Base-by-base conservation (phyloP, 2,888 invertebrate species). In the Pammene fasciana region DNA sequence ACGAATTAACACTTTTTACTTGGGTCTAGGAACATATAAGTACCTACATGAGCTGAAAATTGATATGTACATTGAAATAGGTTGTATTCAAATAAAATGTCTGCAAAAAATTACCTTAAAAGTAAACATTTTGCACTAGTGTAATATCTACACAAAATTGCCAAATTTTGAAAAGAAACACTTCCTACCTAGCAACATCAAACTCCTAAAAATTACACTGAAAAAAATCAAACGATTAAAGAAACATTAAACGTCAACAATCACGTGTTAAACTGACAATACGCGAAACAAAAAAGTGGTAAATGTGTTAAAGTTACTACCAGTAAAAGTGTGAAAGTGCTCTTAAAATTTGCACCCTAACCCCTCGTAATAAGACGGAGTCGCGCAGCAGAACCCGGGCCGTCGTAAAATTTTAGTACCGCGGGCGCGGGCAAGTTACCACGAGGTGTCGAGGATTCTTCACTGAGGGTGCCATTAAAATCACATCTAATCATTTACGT, bases 351-450 rank as follows among this genome's bases (percentile, higher is more conserved):
- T 65, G 14, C 45, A 46, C 68, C 36, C 52, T 68, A 59, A 8
- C 0, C 0, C 0, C 5, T 13, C 9, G 14, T 36, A 8, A n/a
- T 54, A 57, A 65, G 18, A 6, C 9, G 16, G 14, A 38, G 45
- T 36, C 34, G 46, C 60, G 13, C 45, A 57, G 18, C 45, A 16
- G 34, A 59, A 34, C 62, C 67, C 8, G n/a, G 55, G 13, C 56
- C 57, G 60, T 65, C 65, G 41, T 70, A 70, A 70, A 70, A 70
- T 70, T 70, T 70, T n/a, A 70, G 46, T 59, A 38, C 65, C 18
- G 57, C 55, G 55, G 55, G 36, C 45, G 67, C 36, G n/a, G 26
- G 26, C 50, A 48, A 68, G 64, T 64, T 45, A 60, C 36, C 64
- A 36, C 56, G 36, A 65, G 64, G 64, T 68, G 68, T 64, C 43